A percentile compares a stretch with the other conserved stretches of the same genome.
Evolutionary conservation across 2,888 invertebrate species (phyloP).

Genomic region (Isoperla grammatica): DNA sequence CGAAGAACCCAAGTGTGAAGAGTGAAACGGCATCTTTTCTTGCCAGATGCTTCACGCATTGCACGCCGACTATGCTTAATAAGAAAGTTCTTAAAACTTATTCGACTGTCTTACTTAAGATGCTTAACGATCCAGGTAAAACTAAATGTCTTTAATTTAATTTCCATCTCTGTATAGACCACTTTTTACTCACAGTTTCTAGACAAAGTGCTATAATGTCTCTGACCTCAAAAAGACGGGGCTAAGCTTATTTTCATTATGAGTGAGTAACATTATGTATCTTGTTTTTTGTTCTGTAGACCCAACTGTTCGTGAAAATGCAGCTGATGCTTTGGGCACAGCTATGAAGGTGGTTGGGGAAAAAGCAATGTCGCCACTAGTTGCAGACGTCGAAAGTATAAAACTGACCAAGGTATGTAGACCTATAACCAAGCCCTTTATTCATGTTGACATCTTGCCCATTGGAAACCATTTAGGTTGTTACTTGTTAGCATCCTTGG

Average conservation of each 20-base stretch:
- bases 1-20: constrained; percentile 88
- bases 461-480: too few species aligned
- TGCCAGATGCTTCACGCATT: constrained; percentile 73
- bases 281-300: constrained; percentile 59
- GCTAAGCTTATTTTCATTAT: too few species aligned
- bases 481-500: too few species aligned
- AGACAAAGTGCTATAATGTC: too few species aligned
- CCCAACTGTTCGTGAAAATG: constrained; percentile 84
- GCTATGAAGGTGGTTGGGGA: constrained; percentile 92
- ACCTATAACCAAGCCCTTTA: too few species aligned
- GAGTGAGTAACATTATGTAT: too few species aligned
- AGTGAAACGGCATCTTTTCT: constrained; percentile 81
- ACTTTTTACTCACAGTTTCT: not conserved
- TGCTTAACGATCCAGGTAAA: constrained; percentile 67
- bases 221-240: too few species aligned
- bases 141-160: too few species aligned
- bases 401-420: constrained; percentile 74
- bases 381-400: constrained; percentile 81
- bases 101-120: constrained; percentile 70
- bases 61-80: constrained; percentile 72
- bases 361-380: constrained; percentile 77
- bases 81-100: constrained; percentile 87
- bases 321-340: constrained; percentile 90
- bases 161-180: too few species aligned
- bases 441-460: too few species aligned